Evolutionary conservation across 2,113 vertebrate species (phyloP).

Genomic region (Eolophus roseicapilla): DNA sequence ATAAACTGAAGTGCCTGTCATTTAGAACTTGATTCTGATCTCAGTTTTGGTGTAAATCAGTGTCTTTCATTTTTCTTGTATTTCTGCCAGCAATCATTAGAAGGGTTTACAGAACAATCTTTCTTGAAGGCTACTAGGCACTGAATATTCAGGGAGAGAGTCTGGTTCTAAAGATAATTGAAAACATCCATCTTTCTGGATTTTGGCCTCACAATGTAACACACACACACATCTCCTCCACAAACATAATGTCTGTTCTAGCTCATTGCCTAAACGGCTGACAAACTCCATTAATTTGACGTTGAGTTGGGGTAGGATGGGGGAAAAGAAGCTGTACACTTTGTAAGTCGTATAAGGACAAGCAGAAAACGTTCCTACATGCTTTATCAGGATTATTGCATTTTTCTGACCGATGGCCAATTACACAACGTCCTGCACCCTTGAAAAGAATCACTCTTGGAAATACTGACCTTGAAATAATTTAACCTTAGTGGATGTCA

Average conservation of each 20-base stretch:
- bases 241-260: constrained; percentile 10
- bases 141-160: neutral
- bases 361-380: constrained; percentile 14
- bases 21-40: neutral
- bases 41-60: constrained; percentile 2
- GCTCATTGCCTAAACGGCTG: constrained; percentile 34
- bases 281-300: constrained; percentile 20
- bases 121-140: neutral
- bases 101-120: neutral
- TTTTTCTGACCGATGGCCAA: constrained; percentile 27
- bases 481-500: neutral
- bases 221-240: neutral
- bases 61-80: neutral
- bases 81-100: neutral
- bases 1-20: neutral
- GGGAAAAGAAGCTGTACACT: neutral
- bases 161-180: neutral
- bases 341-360: neutral
- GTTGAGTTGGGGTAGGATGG: neutral
- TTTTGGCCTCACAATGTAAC: neutral
- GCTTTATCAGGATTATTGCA: neutral
- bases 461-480: constrained; percentile 22
- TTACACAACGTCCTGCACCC: neutral
- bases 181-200: neutral
- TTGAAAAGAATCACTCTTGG: constrained; percentile 12